Percentiles rank a stretch among this genome's conserved stretches.
phyloP scores from a whole-genome alignment of 2,113 vertebrate genomes.

The Lipotes vexillifer region DNA sequence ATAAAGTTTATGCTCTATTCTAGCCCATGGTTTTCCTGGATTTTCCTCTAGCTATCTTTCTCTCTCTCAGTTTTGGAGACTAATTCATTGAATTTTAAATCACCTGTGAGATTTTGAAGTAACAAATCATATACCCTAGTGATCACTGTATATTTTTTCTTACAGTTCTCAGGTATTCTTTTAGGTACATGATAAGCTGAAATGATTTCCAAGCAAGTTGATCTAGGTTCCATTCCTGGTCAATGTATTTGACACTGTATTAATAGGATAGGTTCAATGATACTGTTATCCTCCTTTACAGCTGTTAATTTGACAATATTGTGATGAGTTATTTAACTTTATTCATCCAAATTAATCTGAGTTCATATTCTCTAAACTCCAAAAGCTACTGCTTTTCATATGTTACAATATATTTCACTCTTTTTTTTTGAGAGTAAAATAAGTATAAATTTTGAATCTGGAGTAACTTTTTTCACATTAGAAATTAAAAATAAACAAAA shows the following conservation, averaged over 20 bases:
- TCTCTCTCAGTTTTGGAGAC: background rate
- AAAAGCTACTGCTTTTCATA: background rate
- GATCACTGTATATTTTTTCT: background rate
- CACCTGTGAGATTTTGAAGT: background rate
- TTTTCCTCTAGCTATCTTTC: background rate
- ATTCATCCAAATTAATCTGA: background rate
- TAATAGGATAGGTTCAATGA: background rate
- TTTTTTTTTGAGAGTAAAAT: background rate
- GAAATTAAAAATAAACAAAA: background rate
- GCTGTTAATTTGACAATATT: background rate
- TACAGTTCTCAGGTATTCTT: background rate
- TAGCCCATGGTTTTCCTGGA: background rate
- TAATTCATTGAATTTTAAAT: background rate
- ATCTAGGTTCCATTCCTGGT: background rate
- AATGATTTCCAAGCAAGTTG: background rate
- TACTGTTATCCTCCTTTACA: background rate
- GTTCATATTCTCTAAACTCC: background rate
- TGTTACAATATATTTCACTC: background rate
- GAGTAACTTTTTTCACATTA: background rate
- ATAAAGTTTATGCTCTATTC: background rate
- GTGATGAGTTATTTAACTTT: background rate
- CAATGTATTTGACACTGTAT: background rate
- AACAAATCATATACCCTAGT: background rate
- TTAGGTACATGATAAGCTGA: background rate
- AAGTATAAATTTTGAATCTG: background rate